Base-by-base conservation (phyloP, 2,888 invertebrate species). In the Alcis repandata region DNA sequence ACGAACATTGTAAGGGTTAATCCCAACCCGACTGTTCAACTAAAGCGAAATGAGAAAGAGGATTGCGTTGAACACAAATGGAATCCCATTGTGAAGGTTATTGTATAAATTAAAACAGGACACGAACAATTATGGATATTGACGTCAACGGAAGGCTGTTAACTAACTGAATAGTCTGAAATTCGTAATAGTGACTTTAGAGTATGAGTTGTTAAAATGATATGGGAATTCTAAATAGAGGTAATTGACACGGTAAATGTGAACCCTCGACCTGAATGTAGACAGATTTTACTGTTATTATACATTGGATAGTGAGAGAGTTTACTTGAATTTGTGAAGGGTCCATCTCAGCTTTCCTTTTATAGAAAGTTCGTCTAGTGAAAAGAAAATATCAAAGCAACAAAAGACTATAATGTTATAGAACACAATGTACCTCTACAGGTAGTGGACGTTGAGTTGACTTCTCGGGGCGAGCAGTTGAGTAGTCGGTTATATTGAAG, bases 131-230 rank as follows among this genome's bases (percentile, higher is more conserved):
- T 75, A 76, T 63, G 59, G 38, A 52, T 59, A 63, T 57, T 70
- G 63, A 78, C 77, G 74, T 75, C 77, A 77, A 75, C 76, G 74
- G 80, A 79, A 74, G 76, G 73, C 41, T 22, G 64, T 64, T 70
- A 73, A 70, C 72, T 60, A 67, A 69, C 72, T 69, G 60, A 68
- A 68, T 68, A 67, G 66, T 27, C 48, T 63, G 62, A 70, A 70
- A 67, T 69, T 66, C 63, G 57, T 67, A 67, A 64, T 68, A 66
- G 60, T 64, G 59, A 56, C 62, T 38, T 61, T 61, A 38, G 22
- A 57, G 59, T 59, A 66, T 60, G 61, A 66, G 63, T 56, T 53
- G 58, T 59, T 63, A 56, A 51, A 59, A 49, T 61, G 57, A 60
- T 67, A 52, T 64, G 62, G 59, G 41, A 8, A 43, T 57, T 43